A percentile compares a stretch with the other conserved stretches of the same genome.
phyloP scores from a whole-genome alignment of 2,888 invertebrate genomes.

The Lapara coniferarum region DNA sequence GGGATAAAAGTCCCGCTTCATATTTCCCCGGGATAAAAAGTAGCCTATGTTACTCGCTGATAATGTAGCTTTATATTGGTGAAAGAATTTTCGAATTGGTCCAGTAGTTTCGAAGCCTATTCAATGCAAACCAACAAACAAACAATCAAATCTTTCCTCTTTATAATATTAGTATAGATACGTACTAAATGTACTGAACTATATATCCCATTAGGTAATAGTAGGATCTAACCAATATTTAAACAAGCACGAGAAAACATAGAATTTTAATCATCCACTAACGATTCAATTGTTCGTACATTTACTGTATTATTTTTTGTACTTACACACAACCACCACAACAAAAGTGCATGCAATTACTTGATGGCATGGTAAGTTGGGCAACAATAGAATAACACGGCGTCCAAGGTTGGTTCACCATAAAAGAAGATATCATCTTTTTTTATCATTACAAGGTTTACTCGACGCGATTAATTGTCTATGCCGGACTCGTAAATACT shows the following conservation, averaged over 20 bases:
- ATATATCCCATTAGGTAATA: no score
- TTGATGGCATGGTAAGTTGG: slow-evolving; percentile 58
- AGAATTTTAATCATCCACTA: slow-evolving; percentile 17
- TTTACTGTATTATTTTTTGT: slow-evolving; percentile 11
- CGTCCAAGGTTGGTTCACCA: slow-evolving; percentile 55
- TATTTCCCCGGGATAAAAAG: no score
- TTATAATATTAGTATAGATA: no score
- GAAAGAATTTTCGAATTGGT: no score
- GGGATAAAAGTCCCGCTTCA: no score
- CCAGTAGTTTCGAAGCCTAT: no score
- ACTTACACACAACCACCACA: slow-evolving; percentile 31
- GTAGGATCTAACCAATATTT: background rate
- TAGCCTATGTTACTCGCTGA: no score
- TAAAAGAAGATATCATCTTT: slow-evolving; percentile 63
- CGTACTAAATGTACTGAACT: no score
- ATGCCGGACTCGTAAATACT: background rate
- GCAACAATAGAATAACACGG: slow-evolving; percentile 69
- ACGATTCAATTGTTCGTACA: background rate
- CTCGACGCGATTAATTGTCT: background rate
- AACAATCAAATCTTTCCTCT: no score
- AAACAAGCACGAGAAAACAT: background rate
- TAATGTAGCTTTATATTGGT: no score
- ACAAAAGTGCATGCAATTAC: slow-evolving; percentile 46
- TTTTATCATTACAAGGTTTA: slow-evolving; percentile 17
- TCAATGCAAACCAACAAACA: no score